Evolutionary conservation across 2,113 vertebrate genomes (phyloP), one percentile per base, ranked within the genome.

Genomic region (Excalfactoria chinensis): DNA sequence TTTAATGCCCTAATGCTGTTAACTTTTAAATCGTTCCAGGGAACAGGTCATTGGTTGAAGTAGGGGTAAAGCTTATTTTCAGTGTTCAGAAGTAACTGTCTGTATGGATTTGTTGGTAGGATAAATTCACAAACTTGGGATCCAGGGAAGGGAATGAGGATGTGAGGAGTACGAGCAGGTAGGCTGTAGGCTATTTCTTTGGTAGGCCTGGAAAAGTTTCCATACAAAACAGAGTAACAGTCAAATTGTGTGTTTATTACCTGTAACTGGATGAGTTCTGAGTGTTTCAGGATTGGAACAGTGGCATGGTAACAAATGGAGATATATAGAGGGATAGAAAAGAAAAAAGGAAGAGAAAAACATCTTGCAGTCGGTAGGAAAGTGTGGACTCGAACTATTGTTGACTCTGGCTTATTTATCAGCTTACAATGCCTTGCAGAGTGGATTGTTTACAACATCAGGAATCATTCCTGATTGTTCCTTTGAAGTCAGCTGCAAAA

Each of bases 341-440:
- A 82, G 15, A 4, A 13, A 40, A 74, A n/a, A 16, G 25, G 25
- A 63, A 43, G 7, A 4, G 9, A 35, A n/a, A 25, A 67, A 88
- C 8, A 0, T 1, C 4, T 8, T 6, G 56, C 3, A 81, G 5
- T 18, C 11, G 1, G 0, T 2, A n/a, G 60, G 30, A 15, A 13
- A 70, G 8, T 4, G 40, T 62, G 18, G 56, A 1, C 32, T 26
- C 11, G 30, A 80, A 49, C 35, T 74, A 30, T 8, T 32, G 16
- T 28, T 77, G 58, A 11, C 16, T 35, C 5, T 66, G 88, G 35
- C 4, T 70, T 60, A 3, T 20, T 19, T 9, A 11, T 30, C 34
- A 25, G 49, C 13, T 83, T 75, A 30, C 4, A 41, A n/a, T 62
- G 25, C 59, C 43, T 66, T 25, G 35, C 30, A 72, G 55, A 78